Evolutionary conservation across 2,888 invertebrate genomes (phyloP).

Genomic region (Eugnorisma glareosa): DNA sequence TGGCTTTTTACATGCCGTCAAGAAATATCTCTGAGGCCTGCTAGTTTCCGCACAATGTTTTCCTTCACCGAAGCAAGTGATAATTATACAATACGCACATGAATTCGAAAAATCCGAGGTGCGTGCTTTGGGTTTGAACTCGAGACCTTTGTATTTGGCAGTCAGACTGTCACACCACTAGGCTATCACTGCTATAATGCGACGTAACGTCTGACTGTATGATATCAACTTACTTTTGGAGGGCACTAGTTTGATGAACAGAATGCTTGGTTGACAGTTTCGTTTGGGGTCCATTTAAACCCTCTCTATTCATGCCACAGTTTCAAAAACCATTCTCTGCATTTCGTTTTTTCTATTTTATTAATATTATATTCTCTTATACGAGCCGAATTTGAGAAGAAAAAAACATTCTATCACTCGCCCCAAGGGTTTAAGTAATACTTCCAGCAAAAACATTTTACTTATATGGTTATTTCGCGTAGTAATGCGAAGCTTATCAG

Average conservation of each 20-base stretch:
- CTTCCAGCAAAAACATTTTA: conserved; percentile 11
- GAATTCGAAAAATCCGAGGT: too few relatives aligned
- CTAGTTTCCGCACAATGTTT: too few relatives aligned
- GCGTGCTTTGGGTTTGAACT: too few relatives aligned
- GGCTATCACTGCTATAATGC: too few relatives aligned
- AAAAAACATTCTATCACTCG: not conserved
- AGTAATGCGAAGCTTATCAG: conserved; percentile 38
- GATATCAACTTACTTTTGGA: not conserved
- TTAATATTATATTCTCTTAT: not conserved
- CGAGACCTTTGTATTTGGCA: too few relatives aligned
- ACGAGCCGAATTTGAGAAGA: not conserved
- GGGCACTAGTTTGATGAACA: not conserved
- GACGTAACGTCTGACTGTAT: not conserved
- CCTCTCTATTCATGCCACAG: not conserved
- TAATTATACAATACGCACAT: too few relatives aligned
- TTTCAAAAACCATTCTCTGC: not conserved
- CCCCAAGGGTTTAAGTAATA: not conserved
- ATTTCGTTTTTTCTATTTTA: not conserved
- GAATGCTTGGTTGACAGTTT: not conserved
- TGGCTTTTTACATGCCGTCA: too few relatives aligned
- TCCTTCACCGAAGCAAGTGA: too few relatives aligned
- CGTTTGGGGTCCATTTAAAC: not conserved
- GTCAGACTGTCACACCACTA: too few relatives aligned
- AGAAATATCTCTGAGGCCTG: too few relatives aligned
- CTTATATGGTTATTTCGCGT: conserved; percentile 23